Conservation (phyloP, 2,113 vertebrate species). For the Aythya baeri region DNA sequence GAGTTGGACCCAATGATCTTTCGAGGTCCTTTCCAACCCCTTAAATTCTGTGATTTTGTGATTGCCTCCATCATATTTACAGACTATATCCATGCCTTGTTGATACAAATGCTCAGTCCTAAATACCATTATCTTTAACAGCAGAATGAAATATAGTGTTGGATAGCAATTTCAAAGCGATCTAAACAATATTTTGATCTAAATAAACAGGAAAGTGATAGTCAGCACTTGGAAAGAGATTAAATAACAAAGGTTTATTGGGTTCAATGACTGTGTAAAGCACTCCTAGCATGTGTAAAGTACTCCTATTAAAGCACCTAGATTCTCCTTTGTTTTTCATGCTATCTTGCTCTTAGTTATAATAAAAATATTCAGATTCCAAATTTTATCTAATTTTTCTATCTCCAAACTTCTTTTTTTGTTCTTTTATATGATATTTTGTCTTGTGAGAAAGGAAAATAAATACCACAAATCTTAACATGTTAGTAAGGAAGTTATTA, state of each 20-base stretch:
- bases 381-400: background rate
- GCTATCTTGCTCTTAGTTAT: fast-evolving
- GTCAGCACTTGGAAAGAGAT: background rate
- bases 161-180: background rate
- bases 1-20: too few relatives aligned
- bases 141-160: background rate
- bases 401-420: background rate
- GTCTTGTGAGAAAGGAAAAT: background rate
- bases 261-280: background rate
- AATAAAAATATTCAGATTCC: background rate
- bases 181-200: background rate
- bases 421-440: background rate
- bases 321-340: background rate
- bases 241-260: background rate
- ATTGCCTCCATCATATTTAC: background rate
- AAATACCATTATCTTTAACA: background rate
- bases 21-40: too few relatives aligned
- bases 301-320: background rate
- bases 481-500: background rate
- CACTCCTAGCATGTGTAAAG: background rate
- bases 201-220: background rate
- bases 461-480: background rate
- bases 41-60: too few relatives aligned
- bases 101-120: background rate
- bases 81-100: background rate